Evolutionary conservation across 2,888 invertebrate genomes (phyloP).

Genomic region (Branchipolynoe longqiensis): DNA sequence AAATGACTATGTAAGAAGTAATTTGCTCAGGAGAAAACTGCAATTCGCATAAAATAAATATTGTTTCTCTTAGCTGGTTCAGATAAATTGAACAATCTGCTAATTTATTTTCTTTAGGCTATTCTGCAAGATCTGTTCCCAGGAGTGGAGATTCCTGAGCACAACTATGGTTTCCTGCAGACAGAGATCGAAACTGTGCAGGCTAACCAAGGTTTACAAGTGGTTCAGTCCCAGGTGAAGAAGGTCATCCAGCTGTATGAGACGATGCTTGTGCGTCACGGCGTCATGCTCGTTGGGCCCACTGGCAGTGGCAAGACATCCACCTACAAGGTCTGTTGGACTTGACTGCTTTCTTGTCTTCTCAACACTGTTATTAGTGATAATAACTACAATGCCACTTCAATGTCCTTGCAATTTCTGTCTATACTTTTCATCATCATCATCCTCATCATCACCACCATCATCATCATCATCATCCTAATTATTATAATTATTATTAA

Average conservation of each 20-base stretch:
- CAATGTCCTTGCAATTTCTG: too few relatives aligned
- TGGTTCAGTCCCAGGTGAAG: conserved; percentile 88
- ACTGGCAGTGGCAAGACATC: conserved; percentile 93
- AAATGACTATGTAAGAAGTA: too few relatives aligned
- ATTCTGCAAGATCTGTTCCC: conserved; percentile 95
- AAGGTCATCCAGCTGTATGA: conserved; percentile 94
- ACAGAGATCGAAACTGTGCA: conserved; percentile 84
- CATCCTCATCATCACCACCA: too few relatives aligned
- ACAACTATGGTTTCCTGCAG: conserved; percentile 89
- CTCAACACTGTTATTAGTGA: too few relatives aligned
- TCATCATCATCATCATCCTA: too few relatives aligned
- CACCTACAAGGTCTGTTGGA: conserved; percentile 86
- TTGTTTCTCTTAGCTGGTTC: too few relatives aligned
- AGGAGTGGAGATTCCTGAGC: conserved; percentile 88
- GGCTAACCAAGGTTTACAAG: conserved; percentile 84
- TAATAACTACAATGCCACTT: too few relatives aligned
- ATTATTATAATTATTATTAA: too few relatives aligned
- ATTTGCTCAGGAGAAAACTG: too few relatives aligned
- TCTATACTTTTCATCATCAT: too few relatives aligned
- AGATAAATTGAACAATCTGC: too few relatives aligned
- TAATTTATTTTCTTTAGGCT: conserved; percentile 83
- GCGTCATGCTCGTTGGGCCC: conserved; percentile 95
- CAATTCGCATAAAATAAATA: too few relatives aligned
- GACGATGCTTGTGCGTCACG: conserved; percentile 94
- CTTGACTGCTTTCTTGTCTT: background rate